Evolutionary conservation across 1,140 invertebrate genomes (phyloP).

Genomic region (Drosophila busckii): DNA sequence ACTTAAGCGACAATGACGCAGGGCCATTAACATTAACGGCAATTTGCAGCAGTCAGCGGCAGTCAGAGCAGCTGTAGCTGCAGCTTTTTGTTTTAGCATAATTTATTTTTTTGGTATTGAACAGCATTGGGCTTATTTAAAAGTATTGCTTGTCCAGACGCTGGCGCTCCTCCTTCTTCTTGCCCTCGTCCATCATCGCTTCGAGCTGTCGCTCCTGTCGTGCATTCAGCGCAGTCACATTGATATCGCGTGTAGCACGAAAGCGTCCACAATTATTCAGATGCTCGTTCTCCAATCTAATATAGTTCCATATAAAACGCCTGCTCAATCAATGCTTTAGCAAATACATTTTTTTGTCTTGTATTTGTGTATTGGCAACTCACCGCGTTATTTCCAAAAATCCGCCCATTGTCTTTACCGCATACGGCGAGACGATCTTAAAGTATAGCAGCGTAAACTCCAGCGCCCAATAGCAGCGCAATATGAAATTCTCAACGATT

Average conservation of each 20-base stretch:
- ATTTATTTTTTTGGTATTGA: too few relatives aligned
- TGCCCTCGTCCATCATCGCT: slow-evolving; percentile 48
- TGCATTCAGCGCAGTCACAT: slow-evolving; percentile 49
- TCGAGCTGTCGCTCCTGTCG: slow-evolving; percentile 53
- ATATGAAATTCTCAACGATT: slow-evolving; percentile 95
- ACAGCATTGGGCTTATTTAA: slow-evolving; percentile 16
- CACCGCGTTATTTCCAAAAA: slow-evolving; percentile 65
- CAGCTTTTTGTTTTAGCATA: too few relatives aligned
- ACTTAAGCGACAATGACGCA: slow-evolving; percentile 31
- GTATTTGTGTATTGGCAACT: slow-evolving; percentile 4
- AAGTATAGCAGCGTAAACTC: slow-evolving; percentile 89
- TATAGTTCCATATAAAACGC: slow-evolving; percentile 73
- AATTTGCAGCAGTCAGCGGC: not conserved
- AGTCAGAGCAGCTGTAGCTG: slow-evolving; percentile 1
- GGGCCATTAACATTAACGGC: slow-evolving; percentile 38
- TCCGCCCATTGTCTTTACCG: slow-evolving; percentile 42
- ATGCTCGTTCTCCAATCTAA: slow-evolving; percentile 60
- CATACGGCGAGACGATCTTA: slow-evolving; percentile 37
- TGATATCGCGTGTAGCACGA: slow-evolving; percentile 56
- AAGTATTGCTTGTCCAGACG: slow-evolving; percentile 58
- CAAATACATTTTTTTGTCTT: too few relatives aligned
- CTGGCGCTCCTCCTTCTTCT: slow-evolving; percentile 15
- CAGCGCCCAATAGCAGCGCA: slow-evolving; percentile 95
- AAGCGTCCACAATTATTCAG: slow-evolving; percentile 56
- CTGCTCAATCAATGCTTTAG: slow-evolving; percentile 9